Percentiles rank a stretch among this genome's conserved stretches.
phyloP scores from a whole-genome alignment of 1,140 invertebrate genomes.

The Ephestia elutella region DNA sequence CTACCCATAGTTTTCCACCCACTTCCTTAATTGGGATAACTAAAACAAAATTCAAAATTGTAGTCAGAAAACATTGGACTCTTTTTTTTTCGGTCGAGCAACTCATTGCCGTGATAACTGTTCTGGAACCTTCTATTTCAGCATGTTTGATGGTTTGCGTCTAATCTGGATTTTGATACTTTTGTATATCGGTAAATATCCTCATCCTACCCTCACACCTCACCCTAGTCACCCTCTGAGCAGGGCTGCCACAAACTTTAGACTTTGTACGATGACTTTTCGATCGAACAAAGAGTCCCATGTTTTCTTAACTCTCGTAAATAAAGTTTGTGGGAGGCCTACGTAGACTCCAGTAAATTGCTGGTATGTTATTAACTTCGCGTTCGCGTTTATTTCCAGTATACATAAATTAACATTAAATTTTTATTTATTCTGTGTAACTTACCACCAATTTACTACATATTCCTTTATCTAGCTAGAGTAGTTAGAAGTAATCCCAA shows the following conservation, averaged over 20 bases:
- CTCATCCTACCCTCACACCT: slow-evolving; percentile 23
- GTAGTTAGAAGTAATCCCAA: no score
- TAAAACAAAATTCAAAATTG: slow-evolving; percentile 48
- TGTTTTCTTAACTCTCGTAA: slow-evolving; percentile 27
- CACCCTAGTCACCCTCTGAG: slow-evolving; percentile 6
- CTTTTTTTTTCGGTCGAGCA: slow-evolving; percentile 31
- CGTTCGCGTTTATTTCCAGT: no score
- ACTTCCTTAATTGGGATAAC: no score
- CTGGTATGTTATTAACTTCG: no score
- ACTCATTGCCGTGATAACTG: slow-evolving; percentile 12
- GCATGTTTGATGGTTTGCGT: slow-evolving; percentile 71
- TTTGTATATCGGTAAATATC: slow-evolving; percentile 60
- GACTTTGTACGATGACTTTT: slow-evolving; percentile 20
- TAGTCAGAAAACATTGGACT: slow-evolving; percentile 44
- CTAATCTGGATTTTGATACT: slow-evolving; percentile 57
- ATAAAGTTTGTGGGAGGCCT: slow-evolving; percentile 57
- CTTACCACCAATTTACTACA: no score
- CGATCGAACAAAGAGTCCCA: slow-evolving; percentile 42
- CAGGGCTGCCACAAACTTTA: slow-evolving; percentile 56
- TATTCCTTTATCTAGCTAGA: no score
- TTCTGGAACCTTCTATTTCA: slow-evolving; percentile 52
- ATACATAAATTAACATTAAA: no score
- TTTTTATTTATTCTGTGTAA: no score
- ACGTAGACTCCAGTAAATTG: neutral
- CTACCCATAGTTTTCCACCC: no score